Evolutionary conservation across 92 coral and sea anemone species (phyloP), one percentile per base, ranked within the genome.

Genomic region (Epizoanthus ramosus): DNA sequence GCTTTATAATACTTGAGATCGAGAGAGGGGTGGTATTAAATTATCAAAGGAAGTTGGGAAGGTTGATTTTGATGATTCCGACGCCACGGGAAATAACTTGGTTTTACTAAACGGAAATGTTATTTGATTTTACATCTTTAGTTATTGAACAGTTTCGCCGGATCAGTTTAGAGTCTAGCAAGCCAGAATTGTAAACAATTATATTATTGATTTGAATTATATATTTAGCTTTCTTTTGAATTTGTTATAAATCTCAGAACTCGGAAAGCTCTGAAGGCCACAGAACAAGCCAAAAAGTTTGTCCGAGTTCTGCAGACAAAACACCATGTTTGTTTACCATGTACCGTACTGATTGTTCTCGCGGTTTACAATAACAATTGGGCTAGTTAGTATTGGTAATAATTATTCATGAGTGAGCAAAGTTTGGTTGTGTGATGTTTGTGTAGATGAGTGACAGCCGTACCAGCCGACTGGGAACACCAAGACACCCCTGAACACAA

Each of bases 341-440:
- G 43, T 77, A 77, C 54, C 70, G 19, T 60, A n/a, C 25, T 60
- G 58, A 76, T 21, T 60, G 54, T 74, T 74, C 28, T 28, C 65
- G 3, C 21, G n/a, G 33, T 61, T 77, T 35, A 77, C 17, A 43
- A 77, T 60, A 77, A 61, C 59, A 77, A 77, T 63, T 43, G 15
- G 82, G 35, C 5, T 47, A 31, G n/a, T 35, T 28, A 28, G 21
- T 37, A 68, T 76, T 57, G 71, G 33, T 63, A n/a, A 57, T 68
- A 77, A 77, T 77, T 77, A 77, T 77, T 77, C 70, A 77, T 77
- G 82, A 77, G 58, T 17, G 28, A 63, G 56, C 71, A 21, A 4
- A 77, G 82, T 77, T 77, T 69, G 57, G 82, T 77, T 61, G 58
- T 61, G 82, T 77, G 82, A 77, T 77, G 25, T 35, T 19, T 60